Percentiles rank a stretch among this genome's conserved stretches.
These are phyloP conservation scores for Scomber scombrus DNA, from an alignment of 2,113 vertebrate species.

Conservation along the genomic window DNA sequence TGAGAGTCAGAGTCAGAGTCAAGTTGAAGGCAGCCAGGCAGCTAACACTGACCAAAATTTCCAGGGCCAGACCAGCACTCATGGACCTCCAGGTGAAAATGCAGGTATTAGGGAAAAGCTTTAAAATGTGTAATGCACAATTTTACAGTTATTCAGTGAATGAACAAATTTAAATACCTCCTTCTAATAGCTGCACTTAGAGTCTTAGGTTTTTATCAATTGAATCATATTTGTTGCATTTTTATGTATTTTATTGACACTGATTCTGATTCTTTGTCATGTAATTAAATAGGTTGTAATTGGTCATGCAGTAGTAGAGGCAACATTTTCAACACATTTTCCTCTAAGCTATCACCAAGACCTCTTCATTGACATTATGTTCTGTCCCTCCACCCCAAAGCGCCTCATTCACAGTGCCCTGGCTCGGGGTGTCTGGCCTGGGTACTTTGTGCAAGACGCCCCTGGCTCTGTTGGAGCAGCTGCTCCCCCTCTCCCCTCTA, in stretches of 20 bases:
- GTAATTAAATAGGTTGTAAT: background rate
- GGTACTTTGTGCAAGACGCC: slow-evolving; percentile 88
- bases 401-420: slow-evolving; percentile 90
- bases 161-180: too few species aligned
- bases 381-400: slow-evolving; percentile 83
- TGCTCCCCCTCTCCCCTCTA: slow-evolving; percentile 79
- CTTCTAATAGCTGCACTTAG: background rate
- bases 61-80: too few species aligned
- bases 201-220: background rate
- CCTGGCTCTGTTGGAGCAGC: slow-evolving; percentile 89
- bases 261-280: background rate
- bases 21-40: too few species aligned
- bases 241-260: background rate
- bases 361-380: background rate
- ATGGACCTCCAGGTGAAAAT: too few species aligned
- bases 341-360: background rate
- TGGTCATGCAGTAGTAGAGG: background rate
- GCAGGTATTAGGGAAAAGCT: too few species aligned
- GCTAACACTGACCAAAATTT: too few species aligned
- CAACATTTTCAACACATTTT: background rate
- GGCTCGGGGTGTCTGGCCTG: slow-evolving; percentile 92
- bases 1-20: too few species aligned
- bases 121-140: too few species aligned
- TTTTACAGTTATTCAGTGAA: too few species aligned
- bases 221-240: background rate